Evolutionary conservation across 2,888 invertebrate genomes (phyloP).

Genomic region (Plebejus melissa): DNA sequence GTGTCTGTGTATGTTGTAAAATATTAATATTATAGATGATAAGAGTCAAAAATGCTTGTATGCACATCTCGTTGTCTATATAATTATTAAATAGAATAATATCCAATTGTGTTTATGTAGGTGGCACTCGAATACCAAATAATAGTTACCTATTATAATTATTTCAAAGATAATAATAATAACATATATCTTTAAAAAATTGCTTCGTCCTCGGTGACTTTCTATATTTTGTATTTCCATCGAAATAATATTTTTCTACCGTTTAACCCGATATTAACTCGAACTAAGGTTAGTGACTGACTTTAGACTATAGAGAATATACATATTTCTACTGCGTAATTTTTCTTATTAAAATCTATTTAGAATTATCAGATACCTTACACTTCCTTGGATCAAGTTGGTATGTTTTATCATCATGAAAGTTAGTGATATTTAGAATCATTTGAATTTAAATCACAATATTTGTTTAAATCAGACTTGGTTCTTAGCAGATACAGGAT

Average conservation of each 20-base stretch:
- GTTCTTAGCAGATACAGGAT: not conserved
- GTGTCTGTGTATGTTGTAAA: conserved; percentile 28
- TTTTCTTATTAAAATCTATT: conserved; percentile 34
- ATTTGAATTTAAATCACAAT: not conserved
- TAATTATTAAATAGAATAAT: conserved; percentile 26
- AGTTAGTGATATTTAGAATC: not conserved
- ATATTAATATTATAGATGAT: not conserved
- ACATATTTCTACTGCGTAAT: conserved; percentile 32
- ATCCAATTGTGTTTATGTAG: conserved; percentile 28
- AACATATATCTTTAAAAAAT: not conserved
- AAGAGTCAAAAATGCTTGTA: conserved; percentile 16
- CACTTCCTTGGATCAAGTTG: not conserved
- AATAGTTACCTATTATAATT: conserved; percentile 41
- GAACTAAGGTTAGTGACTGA: conserved; percentile 54
- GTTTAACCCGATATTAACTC: conserved; percentile 33
- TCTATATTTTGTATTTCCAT: not conserved
- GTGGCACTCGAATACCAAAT: conserved; percentile 38
- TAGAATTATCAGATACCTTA: not conserved
- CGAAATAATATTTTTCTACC: not conserved
- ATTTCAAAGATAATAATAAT: conserved; percentile 5
- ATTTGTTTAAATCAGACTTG: not conserved
- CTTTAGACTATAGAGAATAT: conserved; percentile 37
- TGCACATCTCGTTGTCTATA: conserved; percentile 23
- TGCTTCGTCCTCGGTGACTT: not conserved
- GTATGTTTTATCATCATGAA: not conserved